phyloP scores from a whole-genome alignment of 2,888 invertebrate genomes.

The Xylota segnis region DNA sequence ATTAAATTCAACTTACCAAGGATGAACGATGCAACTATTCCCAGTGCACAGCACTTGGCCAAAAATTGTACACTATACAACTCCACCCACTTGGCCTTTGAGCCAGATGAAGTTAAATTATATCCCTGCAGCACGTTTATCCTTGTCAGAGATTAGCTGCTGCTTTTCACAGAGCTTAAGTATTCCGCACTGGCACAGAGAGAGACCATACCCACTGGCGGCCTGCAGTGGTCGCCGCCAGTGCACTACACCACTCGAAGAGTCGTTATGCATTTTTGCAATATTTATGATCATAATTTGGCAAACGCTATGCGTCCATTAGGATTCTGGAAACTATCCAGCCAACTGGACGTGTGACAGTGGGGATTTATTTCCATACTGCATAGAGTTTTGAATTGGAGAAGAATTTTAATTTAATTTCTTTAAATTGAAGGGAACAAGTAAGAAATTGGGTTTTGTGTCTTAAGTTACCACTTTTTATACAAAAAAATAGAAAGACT shows the following conservation, averaged over 20 bases:
- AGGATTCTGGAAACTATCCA: slow-evolving; percentile 64
- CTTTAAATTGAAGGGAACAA: background rate
- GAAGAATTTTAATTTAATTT: slow-evolving; percentile 13
- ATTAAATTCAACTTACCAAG: slow-evolving; percentile 56
- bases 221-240: background rate
- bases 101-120: slow-evolving; percentile 70
- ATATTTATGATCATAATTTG: slow-evolving; percentile 79
- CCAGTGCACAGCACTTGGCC: slow-evolving; percentile 54
- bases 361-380: slow-evolving; percentile 22
- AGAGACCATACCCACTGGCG: slow-evolving; percentile 20
- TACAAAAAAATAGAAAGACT: too few species aligned
- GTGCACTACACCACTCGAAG: slow-evolving; percentile 63
- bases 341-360: slow-evolving; percentile 32
- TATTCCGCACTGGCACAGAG: slow-evolving; percentile 21
- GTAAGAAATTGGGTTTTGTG: background rate
- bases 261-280: slow-evolving; percentile 78
- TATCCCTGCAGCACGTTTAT: slow-evolving; percentile 65
- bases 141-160: slow-evolving; percentile 71
- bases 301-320: slow-evolving; percentile 71
- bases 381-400: background rate
- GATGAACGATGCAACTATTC: slow-evolving; percentile 53
- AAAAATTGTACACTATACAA: slow-evolving; percentile 40
- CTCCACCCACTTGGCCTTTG: slow-evolving; percentile 59
- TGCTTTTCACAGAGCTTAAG: slow-evolving; percentile 44
- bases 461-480: too few species aligned